Percentiles rank a stretch among this genome's conserved stretches.
Conservation (phyloP, 2,113 vertebrate genomes). For the Macrotis lagotis region DNA sequence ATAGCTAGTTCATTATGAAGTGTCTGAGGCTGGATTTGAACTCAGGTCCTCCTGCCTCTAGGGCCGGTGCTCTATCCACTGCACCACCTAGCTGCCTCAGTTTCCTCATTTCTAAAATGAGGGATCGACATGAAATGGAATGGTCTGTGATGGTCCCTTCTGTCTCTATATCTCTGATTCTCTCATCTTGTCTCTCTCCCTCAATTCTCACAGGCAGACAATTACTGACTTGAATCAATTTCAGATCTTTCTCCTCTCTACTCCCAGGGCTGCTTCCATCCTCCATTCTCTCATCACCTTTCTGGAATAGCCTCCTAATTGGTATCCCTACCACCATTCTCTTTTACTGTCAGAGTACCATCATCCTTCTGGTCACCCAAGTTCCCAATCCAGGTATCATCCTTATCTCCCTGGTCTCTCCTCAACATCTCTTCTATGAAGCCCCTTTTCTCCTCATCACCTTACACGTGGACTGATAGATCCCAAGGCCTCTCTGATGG, state of each 20-base stretch:
- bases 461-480: background rate
- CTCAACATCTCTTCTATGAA: background rate
- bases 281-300: background rate
- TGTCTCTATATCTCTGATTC: background rate
- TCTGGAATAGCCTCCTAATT: background rate
- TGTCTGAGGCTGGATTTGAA: no score
- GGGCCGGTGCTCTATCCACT: no score
- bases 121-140: background rate
- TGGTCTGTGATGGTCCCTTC: background rate
- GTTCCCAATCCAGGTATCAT: background rate
- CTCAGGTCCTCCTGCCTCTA: no score
- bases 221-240: background rate
- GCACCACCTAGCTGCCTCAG: no score
- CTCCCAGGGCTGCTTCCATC: background rate
- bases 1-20: no score
- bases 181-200: background rate
- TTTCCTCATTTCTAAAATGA: background rate
- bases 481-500: no score
- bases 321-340: background rate
- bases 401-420: background rate
- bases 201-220: background rate
- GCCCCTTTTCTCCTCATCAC: no score
- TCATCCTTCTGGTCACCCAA: background rate
- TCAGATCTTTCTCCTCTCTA: background rate
- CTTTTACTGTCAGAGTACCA: background rate